These are phyloP conservation scores for Bombus soroeensis DNA, from an alignment of 1,140 invertebrate genomes.

Conservation along the genomic window DNA sequence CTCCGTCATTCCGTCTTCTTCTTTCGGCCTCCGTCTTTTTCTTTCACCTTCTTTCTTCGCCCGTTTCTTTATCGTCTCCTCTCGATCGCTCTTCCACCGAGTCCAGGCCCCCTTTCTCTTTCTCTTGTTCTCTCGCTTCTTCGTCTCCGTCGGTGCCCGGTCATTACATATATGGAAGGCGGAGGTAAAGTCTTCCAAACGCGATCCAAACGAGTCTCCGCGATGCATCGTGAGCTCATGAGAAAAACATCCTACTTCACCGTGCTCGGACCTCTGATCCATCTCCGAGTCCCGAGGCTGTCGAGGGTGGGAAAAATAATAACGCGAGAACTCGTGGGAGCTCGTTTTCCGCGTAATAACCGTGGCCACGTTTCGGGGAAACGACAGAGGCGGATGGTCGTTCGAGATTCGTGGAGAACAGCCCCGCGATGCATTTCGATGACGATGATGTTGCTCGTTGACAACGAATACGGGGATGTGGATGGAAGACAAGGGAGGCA, in stretches of 20 bases:
- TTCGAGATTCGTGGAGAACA: not conserved
- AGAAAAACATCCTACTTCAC: conserved; percentile 60
- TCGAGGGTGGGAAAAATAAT: conserved; percentile 32
- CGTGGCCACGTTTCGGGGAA: not conserved
- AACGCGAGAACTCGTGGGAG: not conserved
- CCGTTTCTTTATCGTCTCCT: conserved; percentile 17
- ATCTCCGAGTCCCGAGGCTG: conserved; percentile 6
- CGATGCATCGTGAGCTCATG: conserved; percentile 60
- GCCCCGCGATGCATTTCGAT: not conserved
- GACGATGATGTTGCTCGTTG: not conserved
- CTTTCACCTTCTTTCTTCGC: conserved; percentile 43
- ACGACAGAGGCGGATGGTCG: not conserved
- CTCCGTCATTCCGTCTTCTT: conserved; percentile 50
- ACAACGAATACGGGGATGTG: not conserved
- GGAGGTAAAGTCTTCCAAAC: conserved; percentile 68
- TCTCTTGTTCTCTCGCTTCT: conserved; percentile 31
- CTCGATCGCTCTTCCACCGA: conserved; percentile 22
- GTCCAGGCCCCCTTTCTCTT: not conserved
- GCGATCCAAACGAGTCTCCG: conserved; percentile 64
- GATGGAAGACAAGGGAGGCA: not conserved
- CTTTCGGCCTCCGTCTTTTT: conserved; percentile 38
- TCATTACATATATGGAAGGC: conserved; percentile 77
- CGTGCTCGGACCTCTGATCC: conserved; percentile 36
- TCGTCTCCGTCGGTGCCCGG: conserved; percentile 52
- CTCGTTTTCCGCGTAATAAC: not conserved